Conservation (phyloP, 2,888 invertebrate species). For the Hyles lineata region DNA sequence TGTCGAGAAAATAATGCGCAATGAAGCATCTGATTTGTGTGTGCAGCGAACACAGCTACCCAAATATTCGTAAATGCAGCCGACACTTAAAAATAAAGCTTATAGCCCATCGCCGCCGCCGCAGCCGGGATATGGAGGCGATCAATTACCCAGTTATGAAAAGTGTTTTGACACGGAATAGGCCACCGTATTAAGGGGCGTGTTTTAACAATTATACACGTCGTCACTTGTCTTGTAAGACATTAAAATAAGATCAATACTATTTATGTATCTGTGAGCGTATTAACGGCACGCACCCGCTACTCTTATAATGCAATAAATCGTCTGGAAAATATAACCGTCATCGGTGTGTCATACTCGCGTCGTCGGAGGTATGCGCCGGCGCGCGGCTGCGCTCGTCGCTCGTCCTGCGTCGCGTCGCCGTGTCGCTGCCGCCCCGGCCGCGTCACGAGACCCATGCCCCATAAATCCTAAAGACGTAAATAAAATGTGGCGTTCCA, state of each 20-base stretch:
- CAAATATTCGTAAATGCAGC: slow-evolving; percentile 47
- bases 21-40: slow-evolving; percentile 72
- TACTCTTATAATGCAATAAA: slow-evolving; percentile 83
- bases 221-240: slow-evolving; percentile 82
- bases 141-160: slow-evolving; percentile 62
- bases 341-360: slow-evolving; percentile 81
- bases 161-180: slow-evolving; percentile 72
- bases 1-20: slow-evolving; percentile 72
- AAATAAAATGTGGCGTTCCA: slow-evolving; percentile 82
- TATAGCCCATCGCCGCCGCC: slow-evolving; percentile 43
- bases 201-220: slow-evolving; percentile 78
- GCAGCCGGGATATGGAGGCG: slow-evolving; percentile 45
- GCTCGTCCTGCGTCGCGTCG: slow-evolving; percentile 43
- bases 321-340: slow-evolving; percentile 84
- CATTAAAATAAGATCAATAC: slow-evolving; percentile 83
- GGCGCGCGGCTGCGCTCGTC: slow-evolving; percentile 39
- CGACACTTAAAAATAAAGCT: slow-evolving; percentile 48
- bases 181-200: slow-evolving; percentile 66
- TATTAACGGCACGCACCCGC: slow-evolving; percentile 76
- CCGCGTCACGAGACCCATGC: slow-evolving; percentile 64
- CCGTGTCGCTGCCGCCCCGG: slow-evolving; percentile 41
- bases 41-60: slow-evolving; percentile 48
- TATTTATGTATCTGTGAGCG: slow-evolving; percentile 81
- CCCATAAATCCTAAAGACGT: slow-evolving; percentile 76
- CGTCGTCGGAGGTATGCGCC: slow-evolving; percentile 59